phyloP scores from a whole-genome alignment of 2,888 invertebrate species.

The Thumatha senex region DNA sequence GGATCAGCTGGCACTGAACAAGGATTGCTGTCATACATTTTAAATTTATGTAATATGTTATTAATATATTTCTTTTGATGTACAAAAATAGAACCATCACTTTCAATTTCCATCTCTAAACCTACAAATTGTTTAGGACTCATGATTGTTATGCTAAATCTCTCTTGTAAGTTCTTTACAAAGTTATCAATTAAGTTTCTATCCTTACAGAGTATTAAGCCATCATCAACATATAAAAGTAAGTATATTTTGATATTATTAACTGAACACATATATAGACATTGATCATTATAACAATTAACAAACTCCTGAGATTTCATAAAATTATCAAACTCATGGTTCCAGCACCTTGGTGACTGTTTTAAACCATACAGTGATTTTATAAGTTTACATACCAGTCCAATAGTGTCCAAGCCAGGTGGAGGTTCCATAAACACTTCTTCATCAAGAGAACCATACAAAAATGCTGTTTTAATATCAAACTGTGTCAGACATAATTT shows the following conservation, averaged over 20 bases:
- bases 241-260: neutral
- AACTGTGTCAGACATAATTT: neutral
- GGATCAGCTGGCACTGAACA: neutral
- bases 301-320: neutral
- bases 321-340: neutral
- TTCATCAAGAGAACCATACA: neutral
- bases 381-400: neutral
- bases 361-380: neutral
- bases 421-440: neutral
- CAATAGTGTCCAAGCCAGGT: neutral
- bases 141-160: neutral
- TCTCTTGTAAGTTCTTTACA: neutral
- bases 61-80: neutral
- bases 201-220: neutral
- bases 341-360: neutral
- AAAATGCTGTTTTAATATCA: neutral
- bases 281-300: neutral
- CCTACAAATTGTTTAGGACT: neutral
- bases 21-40: neutral
- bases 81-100: conserved; percentile 3
- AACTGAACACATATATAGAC: neutral
- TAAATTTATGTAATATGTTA: neutral
- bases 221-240: neutral
- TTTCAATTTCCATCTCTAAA: conserved; percentile 1
- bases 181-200: neutral